Conservation (phyloP, 2,113 vertebrate species). For the Cynopterus brachyotis region DNA sequence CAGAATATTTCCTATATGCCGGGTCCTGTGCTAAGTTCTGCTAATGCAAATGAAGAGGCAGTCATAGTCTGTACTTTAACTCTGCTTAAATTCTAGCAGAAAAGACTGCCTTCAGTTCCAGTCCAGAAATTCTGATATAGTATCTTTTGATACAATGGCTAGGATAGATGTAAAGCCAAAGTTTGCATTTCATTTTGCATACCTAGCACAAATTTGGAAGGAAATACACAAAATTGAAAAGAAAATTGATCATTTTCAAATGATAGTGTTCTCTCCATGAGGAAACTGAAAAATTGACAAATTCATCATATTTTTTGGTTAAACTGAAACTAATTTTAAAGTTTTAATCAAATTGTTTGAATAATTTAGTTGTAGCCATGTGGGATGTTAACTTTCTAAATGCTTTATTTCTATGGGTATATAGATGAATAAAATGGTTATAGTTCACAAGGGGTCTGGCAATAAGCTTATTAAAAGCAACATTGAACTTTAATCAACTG, state of each 20-base stretch:
- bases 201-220: not conserved
- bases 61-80: not conserved
- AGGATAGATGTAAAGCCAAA: not conserved
- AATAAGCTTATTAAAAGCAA: not conserved
- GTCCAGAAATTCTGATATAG: not conserved
- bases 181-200: conserved; percentile 14
- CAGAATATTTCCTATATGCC: not conserved
- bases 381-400: not conserved
- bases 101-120: not conserved
- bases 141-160: not conserved
- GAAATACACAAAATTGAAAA: conserved; percentile 36
- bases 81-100: not conserved
- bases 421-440: not conserved
- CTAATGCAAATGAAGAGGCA: not conserved
- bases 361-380: not conserved
- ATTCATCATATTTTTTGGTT: not conserved
- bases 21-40: not conserved
- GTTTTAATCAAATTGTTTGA: conserved; percentile 19
- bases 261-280: not conserved
- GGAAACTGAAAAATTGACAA: not conserved
- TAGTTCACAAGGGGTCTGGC: not conserved
- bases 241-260: conserved; percentile 60
- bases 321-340: conserved; percentile 54
- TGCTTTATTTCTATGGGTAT: not conserved
- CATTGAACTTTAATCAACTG: not conserved